phyloP scores from a whole-genome alignment of 2,888 invertebrate species.

The Euproctis similis region DNA sequence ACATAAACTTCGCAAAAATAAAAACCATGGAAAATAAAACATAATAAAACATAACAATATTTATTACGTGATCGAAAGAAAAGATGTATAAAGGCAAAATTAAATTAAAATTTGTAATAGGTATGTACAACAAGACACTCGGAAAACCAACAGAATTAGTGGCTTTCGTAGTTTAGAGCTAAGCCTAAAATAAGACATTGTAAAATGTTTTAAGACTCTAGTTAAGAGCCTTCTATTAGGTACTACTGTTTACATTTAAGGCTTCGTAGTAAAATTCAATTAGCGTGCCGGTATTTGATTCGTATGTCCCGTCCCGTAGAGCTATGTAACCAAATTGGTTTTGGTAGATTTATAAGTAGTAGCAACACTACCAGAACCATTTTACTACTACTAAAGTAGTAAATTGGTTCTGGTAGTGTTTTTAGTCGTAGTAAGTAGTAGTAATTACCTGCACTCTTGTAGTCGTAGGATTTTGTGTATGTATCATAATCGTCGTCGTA shows the following conservation, averaged over 20 bases:
- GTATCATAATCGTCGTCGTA: slow-evolving; percentile 68
- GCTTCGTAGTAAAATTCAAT: slow-evolving; percentile 43
- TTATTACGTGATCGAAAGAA: no score
- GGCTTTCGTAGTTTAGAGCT: background rate
- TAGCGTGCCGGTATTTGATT: slow-evolving; percentile 30
- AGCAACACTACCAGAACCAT: no score
- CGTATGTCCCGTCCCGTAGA: no score
- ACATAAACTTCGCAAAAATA: no score
- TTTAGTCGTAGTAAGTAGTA: slow-evolving; percentile 3
- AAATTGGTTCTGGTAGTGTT: background rate
- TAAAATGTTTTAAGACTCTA: slow-evolving; percentile 26
- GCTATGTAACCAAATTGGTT: no score
- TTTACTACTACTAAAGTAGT: background rate
- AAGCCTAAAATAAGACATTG: slow-evolving; percentile 11
- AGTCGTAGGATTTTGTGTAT: slow-evolving; percentile 59
- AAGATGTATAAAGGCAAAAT: no score
- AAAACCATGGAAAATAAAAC: no score
- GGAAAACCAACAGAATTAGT: no score
- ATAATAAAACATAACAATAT: no score
- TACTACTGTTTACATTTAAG: slow-evolving; percentile 31
- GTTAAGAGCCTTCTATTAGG: slow-evolving; percentile 27
- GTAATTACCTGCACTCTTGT: slow-evolving; percentile 57
- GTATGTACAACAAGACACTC: no score
- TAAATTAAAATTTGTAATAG: no score
- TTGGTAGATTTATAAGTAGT: no score